Evolutionary conservation across 2,797 vertebrate genomes (phyloP).

Genomic region (Sebastes miniatus): DNA sequence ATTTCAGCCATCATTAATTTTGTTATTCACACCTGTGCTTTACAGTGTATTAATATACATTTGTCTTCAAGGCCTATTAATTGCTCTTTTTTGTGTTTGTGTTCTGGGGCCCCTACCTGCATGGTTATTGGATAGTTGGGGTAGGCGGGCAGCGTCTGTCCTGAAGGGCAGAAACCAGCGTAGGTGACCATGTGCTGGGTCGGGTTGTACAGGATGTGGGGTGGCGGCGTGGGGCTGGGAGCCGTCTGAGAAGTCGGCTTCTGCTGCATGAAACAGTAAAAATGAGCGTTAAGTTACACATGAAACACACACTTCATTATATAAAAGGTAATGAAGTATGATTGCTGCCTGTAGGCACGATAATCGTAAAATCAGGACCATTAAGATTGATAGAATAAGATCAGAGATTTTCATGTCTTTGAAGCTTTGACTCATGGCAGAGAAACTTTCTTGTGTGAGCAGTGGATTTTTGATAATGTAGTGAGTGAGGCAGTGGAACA

Average conservation of each 20-base stretch:
- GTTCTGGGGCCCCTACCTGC: slow-evolving; percentile 77
- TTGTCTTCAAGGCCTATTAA: not conserved
- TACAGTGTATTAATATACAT: not conserved
- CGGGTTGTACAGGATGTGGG: slow-evolving; percentile 92
- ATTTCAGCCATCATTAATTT: not conserved
- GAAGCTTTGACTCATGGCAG: not conserved
- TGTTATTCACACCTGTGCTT: not conserved
- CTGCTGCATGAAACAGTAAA: slow-evolving; percentile 65
- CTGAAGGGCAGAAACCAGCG: slow-evolving; percentile 83
- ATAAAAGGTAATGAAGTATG: not conserved
- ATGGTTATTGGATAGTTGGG: slow-evolving; percentile 88
- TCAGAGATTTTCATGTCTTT: not conserved
- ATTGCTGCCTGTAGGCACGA: not conserved
- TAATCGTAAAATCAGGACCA: not conserved
- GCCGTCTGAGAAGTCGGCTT: slow-evolving; percentile 80
- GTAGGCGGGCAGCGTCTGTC: slow-evolving; percentile 85
- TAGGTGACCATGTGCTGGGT: slow-evolving; percentile 91
- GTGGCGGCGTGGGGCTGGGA: slow-evolving; percentile 81
- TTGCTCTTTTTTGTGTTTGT: not conserved
- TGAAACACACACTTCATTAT: not conserved
- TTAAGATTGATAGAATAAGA: not conserved
- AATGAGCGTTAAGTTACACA: not conserved
- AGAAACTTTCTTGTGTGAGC: not conserved
- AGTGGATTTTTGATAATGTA: not conserved
- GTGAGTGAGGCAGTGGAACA: not conserved